Evolutionary conservation across 2,888 invertebrate species (phyloP), one percentile per base, ranked within the genome.

Genomic region (Neria commutata): DNA sequence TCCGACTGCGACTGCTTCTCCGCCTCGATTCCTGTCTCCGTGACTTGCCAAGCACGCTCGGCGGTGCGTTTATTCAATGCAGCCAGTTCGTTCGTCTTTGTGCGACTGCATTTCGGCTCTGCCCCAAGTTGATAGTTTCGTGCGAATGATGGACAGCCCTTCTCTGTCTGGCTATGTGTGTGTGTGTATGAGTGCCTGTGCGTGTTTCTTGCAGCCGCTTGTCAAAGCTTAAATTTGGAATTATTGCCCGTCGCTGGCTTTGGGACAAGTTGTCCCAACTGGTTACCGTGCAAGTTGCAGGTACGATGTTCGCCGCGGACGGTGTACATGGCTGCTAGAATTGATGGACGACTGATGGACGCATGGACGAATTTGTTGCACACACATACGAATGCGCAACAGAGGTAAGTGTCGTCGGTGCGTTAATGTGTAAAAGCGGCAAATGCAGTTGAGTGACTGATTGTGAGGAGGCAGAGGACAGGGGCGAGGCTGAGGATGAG

Each of bases 251-350:
- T 10, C n/a, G 8, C 14, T 5, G 37, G 4, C 37, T 29, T 5
- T 29, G 50, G 58, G 65, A 63, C 62, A 63, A 64, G 63, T 67
- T 67, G 64, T 54, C 56, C 58, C 64, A 65, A 62, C 61, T 64
- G 58, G 64, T 65, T 61, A 61, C 56, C n/a, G n/a, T n/a, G 54
- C 59, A 65, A 63, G 62, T 56, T 65, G 60, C 47, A 33, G 26
- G 57, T 19, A 29, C 21, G 50, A 1, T 37, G 14, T 37, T 24
- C 17, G 25, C 42, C 21, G 48, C 21, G 58, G 51, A 56, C 54
- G 54, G 33, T 6, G 45, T 53, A 24, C 4, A 45, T 46, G 3
- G 5, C 6, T 29, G 5, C 11, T 11, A 5, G 6, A 8, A 5
- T 29, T 37, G 37, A 37, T 47, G 25, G 46, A 29, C 8, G 14